Percentiles rank a stretch among this genome's conserved stretches.
Evolutionary conservation across 2,888 invertebrate genomes (phyloP).

Genomic region (Trissonchulus latispiculum): DNA sequence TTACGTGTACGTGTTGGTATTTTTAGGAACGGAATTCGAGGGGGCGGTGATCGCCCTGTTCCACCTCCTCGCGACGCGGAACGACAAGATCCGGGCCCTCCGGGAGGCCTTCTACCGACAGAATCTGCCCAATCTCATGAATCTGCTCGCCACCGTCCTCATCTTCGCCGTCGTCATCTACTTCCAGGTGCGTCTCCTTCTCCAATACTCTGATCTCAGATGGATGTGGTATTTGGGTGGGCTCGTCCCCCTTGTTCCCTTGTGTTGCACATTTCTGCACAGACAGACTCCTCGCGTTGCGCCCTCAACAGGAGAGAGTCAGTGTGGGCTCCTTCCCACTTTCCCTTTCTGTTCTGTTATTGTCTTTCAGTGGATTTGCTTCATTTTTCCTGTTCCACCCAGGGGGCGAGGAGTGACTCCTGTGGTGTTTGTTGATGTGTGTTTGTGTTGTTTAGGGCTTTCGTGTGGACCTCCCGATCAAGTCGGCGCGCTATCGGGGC

Average conservation of each 20-base stretch:
- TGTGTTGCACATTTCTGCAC: no score
- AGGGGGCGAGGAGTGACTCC: no score
- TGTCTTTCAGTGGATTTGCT: no score
- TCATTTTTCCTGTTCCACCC: no score
- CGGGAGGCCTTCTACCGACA: conserved; percentile 98
- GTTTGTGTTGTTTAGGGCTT: conserved; percentile 66
- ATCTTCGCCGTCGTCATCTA: conserved; percentile 99
- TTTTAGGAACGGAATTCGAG: conserved; percentile 87
- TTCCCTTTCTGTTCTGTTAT: no score
- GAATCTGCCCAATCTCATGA: conserved; percentile 98
- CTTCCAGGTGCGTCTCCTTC: conserved; percentile 93
- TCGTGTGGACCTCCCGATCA: conserved; percentile 97
- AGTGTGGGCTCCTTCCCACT: no score
- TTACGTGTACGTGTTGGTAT: neutral
- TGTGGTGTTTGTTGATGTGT: no score
- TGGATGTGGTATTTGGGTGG: no score
- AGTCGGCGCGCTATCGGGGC: conserved; percentile 95
- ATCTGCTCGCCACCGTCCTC: conserved; percentile 87
- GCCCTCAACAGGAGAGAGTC: no score
- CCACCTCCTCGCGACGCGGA: conserved; percentile 92
- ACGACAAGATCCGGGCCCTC: conserved; percentile 94
- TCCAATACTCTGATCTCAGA: no score
- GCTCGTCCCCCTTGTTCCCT: no score
- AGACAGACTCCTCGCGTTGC: no score
- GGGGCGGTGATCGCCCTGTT: conserved; percentile 98